These are phyloP conservation scores for Setophaga kirtlandii DNA, from an alignment of 2,113 vertebrate genomes.

Conservation along the genomic window DNA sequence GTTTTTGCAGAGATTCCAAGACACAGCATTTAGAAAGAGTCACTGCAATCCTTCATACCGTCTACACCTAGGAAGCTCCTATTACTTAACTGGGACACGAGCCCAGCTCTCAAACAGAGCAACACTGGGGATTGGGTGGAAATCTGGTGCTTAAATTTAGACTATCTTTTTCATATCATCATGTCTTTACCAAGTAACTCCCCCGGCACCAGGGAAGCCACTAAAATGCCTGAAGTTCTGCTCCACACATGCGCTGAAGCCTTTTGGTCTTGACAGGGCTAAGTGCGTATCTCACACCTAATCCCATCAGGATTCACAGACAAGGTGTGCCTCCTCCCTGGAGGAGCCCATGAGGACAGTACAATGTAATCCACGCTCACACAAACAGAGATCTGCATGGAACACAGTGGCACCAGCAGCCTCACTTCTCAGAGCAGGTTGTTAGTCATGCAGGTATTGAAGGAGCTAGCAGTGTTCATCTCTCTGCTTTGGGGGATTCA, in stretches of 20 bases:
- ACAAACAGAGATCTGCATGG: not conserved
- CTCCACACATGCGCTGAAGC: not conserved
- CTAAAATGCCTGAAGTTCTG: conserved; percentile 4
- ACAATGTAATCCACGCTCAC: not conserved
- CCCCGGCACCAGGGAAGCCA: not conserved
- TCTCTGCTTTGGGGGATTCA: not conserved
- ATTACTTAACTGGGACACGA: not conserved
- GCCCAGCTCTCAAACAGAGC: not conserved
- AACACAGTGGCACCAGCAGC: not conserved
- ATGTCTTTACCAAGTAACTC: not conserved
- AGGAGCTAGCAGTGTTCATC: not conserved
- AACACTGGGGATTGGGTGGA: not conserved
- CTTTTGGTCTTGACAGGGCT: conserved; percentile 22
- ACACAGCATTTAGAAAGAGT: not conserved
- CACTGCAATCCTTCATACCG: not conserved
- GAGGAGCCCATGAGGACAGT: not conserved
- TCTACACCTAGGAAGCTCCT: not conserved
- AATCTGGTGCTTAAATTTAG: not conserved
- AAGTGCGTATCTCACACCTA: not conserved
- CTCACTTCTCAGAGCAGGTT: not conserved
- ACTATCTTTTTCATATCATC: not conserved
- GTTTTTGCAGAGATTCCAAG: not conserved
- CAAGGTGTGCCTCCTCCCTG: not conserved
- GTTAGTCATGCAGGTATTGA: not conserved
- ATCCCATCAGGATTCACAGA: not conserved